Base-by-base conservation (phyloP, 2,797 vertebrate genomes). In the Varecia variegata region DNA sequence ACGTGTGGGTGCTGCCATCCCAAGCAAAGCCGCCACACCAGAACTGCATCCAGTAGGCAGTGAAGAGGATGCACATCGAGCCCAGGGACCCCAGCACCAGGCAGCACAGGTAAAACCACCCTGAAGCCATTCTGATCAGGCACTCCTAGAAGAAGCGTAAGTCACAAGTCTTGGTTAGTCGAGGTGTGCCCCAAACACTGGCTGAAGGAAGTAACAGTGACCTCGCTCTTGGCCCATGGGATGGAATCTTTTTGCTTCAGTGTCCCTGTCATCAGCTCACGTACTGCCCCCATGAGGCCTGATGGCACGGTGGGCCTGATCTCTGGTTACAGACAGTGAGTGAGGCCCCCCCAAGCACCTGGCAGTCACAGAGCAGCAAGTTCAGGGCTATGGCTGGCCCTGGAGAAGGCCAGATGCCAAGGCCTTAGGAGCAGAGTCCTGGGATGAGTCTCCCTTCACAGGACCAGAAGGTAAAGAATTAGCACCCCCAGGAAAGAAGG, bases 11-110 rank as follows among this genome's bases (percentile, higher is more conserved):
- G 0, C 98, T 97, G 56, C 99, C 98, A 0, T 99, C 98, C 99
- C 99, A 99, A 79, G 99, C 98, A 3, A 99, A 99, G 25, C 99
- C 99, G 0, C 98, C 99, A 0, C 98, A 99, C 99, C 99, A 99
- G 11, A 40, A 89, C 43, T 95, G 97, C 97, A 98, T 99, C 99
- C 99, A 99, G 38, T 98, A 74, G 9, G 97, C 90, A 20, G 98
- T 99, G 3, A 99, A 98, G 45, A 98, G 98, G 97, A 99, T 21
- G 5, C 99, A 99, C 86, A 98, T 85, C 1, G 98, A 20, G 5
- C 99, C 99, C 97, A 99, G 97, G 52, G 91, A 6, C 2, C 99
- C 97, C 97, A 99, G 98, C 30, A 99, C 96, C 88, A 98, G 14
- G 83, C 98, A 98, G 97, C 98, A 98, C 0, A 98, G 3, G 84